Conservation (phyloP, 2,888 invertebrate species). For the Dryobota labecula region DNA sequence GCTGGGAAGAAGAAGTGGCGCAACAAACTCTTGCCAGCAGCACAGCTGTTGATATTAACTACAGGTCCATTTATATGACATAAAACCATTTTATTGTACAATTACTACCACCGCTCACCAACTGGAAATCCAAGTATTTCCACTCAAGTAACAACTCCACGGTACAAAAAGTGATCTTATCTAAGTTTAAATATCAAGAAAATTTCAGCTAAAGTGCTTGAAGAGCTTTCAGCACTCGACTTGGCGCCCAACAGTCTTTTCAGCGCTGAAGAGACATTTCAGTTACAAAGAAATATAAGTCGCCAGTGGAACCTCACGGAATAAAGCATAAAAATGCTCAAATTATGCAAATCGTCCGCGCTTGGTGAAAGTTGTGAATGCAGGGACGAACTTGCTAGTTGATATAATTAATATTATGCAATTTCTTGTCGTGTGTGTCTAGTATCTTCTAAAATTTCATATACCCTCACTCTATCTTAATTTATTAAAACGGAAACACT, state of each 20-base stretch:
- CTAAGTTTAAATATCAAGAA: slow-evolving; percentile 60
- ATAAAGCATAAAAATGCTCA: slow-evolving; percentile 76
- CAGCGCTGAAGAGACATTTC: slow-evolving; percentile 62
- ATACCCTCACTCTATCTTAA: no score
- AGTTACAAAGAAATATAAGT: slow-evolving; percentile 67
- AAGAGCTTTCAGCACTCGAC: slow-evolving; percentile 58
- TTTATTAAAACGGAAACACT: no score
- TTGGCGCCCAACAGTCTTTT: slow-evolving; percentile 61
- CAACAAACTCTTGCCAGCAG: no score
- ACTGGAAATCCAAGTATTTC: slow-evolving; percentile 1
- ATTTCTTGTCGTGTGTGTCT: not conserved
- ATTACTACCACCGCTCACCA: not conserved
- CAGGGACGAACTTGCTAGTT: slow-evolving; percentile 51
- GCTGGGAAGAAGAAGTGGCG: no score
- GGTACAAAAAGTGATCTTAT: slow-evolving; percentile 45
- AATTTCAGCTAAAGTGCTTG: slow-evolving; percentile 52
- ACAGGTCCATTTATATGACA: no score
- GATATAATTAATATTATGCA: not conserved
- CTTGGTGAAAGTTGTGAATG: slow-evolving; percentile 66
- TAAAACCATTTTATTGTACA: not conserved
- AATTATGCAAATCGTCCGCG: slow-evolving; percentile 79
- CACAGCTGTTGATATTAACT: no score
- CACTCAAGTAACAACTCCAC: slow-evolving; percentile 4
- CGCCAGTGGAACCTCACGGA: slow-evolving; percentile 64
- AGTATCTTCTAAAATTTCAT: not conserved